These are phyloP conservation scores for Labia minor DNA, from an alignment of 2,888 invertebrate genomes.

Conservation along the genomic window DNA sequence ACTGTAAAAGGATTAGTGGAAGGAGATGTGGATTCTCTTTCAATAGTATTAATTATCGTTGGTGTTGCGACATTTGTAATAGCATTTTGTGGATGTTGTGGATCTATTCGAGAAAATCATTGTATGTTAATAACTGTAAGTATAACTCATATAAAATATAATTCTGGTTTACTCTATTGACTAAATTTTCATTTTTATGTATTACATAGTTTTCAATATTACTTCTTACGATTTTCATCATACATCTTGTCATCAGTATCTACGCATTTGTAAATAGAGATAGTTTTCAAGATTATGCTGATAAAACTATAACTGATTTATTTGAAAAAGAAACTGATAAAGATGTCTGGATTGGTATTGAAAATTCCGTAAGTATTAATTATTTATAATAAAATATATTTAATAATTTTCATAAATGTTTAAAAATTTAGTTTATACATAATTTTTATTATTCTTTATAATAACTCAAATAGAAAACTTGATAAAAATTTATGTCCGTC, in stretches of 20 bases:
- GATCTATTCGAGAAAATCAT: slow-evolving; percentile 38
- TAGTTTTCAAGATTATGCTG: slow-evolving; percentile 35
- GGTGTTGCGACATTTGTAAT: slow-evolving; percentile 49
- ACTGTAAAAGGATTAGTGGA: slow-evolving; percentile 40
- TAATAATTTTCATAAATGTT: background rate
- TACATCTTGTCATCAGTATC: slow-evolving; percentile 59
- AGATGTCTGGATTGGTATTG: background rate
- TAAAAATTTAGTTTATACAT: too few species aligned
- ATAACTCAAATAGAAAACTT: slow-evolving; percentile 5
- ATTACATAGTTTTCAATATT: slow-evolving; percentile 68
- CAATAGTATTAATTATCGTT: slow-evolving; percentile 54
- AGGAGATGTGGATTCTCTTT: slow-evolving; percentile 43
- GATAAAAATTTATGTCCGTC: slow-evolving; percentile 32
- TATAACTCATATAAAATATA: too few species aligned
- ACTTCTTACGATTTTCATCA: slow-evolving; percentile 56
- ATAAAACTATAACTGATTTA: background rate
- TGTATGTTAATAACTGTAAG: slow-evolving; percentile 31
- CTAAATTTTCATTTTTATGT: slow-evolving; percentile 30
- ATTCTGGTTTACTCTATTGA: background rate
- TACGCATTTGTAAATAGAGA: slow-evolving; percentile 54
- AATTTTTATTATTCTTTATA: background rate
- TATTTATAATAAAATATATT: too few species aligned
- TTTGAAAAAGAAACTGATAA: background rate
- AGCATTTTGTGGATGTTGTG: slow-evolving; percentile 39
- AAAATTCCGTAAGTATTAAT: background rate